phyloP scores from a whole-genome alignment of 2,113 vertebrate genomes.

The Meriones unguiculatus region DNA sequence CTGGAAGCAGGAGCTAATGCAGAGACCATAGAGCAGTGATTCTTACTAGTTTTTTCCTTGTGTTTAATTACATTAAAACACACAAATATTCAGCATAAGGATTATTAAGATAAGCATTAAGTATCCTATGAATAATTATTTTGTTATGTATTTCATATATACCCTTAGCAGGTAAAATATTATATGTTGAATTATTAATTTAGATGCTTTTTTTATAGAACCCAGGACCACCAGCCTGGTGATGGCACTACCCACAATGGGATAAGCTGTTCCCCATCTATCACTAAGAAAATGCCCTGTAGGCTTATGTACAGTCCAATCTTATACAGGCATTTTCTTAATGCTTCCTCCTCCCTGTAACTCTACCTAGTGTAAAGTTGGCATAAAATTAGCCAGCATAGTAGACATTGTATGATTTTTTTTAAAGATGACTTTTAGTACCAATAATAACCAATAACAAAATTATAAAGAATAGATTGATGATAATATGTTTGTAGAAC shows the following conservation, averaged over 20 bases:
- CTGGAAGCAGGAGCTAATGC: not conserved
- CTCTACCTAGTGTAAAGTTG: not conserved
- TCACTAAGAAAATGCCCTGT: not conserved
- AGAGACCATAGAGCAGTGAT: not conserved
- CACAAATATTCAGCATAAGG: not conserved
- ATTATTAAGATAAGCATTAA: not conserved
- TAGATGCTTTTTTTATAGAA: not conserved
- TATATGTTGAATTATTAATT: not conserved
- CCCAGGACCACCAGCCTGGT: not conserved
- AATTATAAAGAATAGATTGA: not conserved
- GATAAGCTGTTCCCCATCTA: not conserved
- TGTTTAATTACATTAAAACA: not conserved
- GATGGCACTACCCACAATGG: rapidly evolving
- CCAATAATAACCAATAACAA: not conserved
- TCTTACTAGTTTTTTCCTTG: not conserved
- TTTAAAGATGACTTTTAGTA: not conserved
- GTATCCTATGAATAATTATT: not conserved
- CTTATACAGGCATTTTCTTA: not conserved
- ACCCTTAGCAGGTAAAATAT: not conserved
- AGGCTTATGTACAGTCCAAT: not conserved
- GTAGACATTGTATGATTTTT: not conserved
- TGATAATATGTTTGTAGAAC: not conserved
- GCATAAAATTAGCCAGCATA: not conserved
- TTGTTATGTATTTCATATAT: not conserved
- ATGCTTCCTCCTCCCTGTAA: not conserved